Evolutionary conservation across 2,888 invertebrate genomes (phyloP).

Genomic region (Anthophora plumipes): DNA sequence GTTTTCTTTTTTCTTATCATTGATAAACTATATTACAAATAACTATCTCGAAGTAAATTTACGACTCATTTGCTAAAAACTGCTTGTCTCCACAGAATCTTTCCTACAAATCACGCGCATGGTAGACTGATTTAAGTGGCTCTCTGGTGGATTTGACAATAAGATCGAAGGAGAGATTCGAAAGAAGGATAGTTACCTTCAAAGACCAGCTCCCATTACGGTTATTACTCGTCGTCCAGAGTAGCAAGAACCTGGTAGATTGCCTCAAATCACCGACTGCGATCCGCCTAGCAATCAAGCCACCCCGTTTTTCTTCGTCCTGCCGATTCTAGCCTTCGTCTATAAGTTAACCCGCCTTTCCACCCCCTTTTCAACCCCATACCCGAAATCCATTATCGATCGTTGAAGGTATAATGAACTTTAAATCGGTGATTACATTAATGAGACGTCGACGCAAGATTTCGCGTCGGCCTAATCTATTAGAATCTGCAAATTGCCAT

Average conservation of each 20-base stretch:
- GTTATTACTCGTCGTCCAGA: constrained; percentile 82
- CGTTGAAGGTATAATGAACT: constrained; percentile 76
- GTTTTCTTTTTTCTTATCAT: constrained; percentile 15
- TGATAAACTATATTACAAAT: constrained; percentile 12
- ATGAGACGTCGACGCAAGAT: constrained; percentile 72
- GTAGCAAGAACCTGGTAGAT: constrained; percentile 83
- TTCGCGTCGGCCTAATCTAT: constrained; percentile 38
- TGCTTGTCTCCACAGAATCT: constrained; percentile 45
- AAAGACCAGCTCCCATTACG: constrained; percentile 80
- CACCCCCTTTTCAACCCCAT: neutral
- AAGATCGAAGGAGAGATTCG: constrained; percentile 72
- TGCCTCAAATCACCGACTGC: constrained; percentile 82
- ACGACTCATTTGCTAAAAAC: constrained; percentile 58
- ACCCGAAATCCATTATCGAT: constrained; percentile 78
- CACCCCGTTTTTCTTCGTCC: constrained; percentile 73
- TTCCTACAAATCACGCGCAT: constrained; percentile 71
- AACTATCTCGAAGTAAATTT: constrained; percentile 31
- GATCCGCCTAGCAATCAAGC: constrained; percentile 82
- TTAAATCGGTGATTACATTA: constrained; percentile 80
- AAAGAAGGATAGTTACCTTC: constrained; percentile 71
- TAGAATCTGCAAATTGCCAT: constrained; percentile 41
- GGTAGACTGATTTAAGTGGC: constrained; percentile 72
- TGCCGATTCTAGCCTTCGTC: constrained; percentile 65
- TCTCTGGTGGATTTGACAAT: constrained; percentile 72
- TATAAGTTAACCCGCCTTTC: constrained; percentile 61